phyloP scores from a whole-genome alignment of 2,888 invertebrate genomes.

The Lithophane semibrunnea region DNA sequence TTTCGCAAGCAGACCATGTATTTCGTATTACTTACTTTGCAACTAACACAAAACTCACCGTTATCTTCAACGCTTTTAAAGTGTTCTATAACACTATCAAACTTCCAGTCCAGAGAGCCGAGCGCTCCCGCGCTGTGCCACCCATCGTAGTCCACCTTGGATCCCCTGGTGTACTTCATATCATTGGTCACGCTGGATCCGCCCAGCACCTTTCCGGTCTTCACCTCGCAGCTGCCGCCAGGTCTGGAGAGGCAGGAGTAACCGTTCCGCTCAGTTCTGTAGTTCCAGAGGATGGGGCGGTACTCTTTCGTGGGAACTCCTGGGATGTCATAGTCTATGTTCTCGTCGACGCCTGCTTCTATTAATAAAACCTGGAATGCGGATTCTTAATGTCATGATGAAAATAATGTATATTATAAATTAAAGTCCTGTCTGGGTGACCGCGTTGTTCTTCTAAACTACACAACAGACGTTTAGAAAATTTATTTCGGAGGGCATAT shows the following conservation, averaged over 20 bases:
- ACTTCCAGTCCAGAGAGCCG: slow-evolving; percentile 86
- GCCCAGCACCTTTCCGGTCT: slow-evolving; percentile 86
- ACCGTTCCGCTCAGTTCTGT: slow-evolving; percentile 84
- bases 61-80: slow-evolving; percentile 88
- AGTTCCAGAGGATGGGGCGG: slow-evolving; percentile 86
- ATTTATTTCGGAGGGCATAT: not conserved
- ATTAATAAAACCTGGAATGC: slow-evolving; percentile 80
- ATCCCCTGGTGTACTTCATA: slow-evolving; percentile 88
- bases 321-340: slow-evolving; percentile 87
- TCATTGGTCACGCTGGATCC: slow-evolving; percentile 87
- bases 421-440: not conserved
- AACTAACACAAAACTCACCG: slow-evolving; percentile 73
- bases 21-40: not conserved
- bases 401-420: too few species aligned
- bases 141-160: slow-evolving; percentile 85
- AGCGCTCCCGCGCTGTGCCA: slow-evolving; percentile 82
- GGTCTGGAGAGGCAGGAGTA: slow-evolving; percentile 86
- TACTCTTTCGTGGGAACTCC: slow-evolving; percentile 84
- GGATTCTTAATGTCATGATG: too few species aligned
- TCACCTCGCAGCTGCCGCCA: slow-evolving; percentile 85
- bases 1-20: not conserved
- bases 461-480: not conserved
- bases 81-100: slow-evolving; percentile 83
- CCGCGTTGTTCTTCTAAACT: not conserved
- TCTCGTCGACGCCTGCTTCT: slow-evolving; percentile 86